Conservation (phyloP, 2,888 invertebrate species). For the Therioaphis trifolii region DNA sequence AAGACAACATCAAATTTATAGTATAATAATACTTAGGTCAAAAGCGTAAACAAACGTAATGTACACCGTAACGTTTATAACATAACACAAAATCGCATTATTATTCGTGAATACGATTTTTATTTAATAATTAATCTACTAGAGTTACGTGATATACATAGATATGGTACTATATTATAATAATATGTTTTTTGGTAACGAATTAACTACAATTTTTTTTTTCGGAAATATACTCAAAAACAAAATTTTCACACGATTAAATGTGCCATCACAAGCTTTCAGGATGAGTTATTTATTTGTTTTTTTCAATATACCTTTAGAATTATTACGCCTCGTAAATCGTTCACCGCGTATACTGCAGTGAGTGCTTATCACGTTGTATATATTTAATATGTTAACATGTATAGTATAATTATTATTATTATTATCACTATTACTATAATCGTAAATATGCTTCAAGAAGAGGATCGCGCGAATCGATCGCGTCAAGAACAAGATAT, state of each 20-base stretch:
- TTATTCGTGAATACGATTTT: background rate
- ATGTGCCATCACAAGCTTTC: constrained; percentile 1
- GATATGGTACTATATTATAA: background rate
- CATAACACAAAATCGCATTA: background rate
- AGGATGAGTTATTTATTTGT: constrained; percentile 33
- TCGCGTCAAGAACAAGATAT: background rate
- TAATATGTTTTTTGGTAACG: background rate
- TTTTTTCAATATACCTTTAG: constrained; percentile 51
- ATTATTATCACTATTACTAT: no score
- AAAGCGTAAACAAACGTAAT: constrained; percentile 23
- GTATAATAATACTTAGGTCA: background rate
- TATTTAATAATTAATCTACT: background rate
- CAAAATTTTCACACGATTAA: background rate
- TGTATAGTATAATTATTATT: no score
- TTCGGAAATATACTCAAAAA: constrained; percentile 7
- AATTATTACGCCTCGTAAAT: constrained; percentile 59
- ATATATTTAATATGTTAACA: no score
- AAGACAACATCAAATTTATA: background rate
- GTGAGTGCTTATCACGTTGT: constrained; percentile 42
- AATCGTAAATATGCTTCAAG: constrained; percentile 8
- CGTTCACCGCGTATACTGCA: constrained; percentile 35
- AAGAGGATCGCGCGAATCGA: background rate
- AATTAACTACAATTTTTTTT: background rate
- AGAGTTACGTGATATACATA: background rate
- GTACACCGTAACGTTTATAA: background rate